phyloP scores from a whole-genome alignment of 1,140 invertebrate genomes.

The Meloidogyne exigua region DNA sequence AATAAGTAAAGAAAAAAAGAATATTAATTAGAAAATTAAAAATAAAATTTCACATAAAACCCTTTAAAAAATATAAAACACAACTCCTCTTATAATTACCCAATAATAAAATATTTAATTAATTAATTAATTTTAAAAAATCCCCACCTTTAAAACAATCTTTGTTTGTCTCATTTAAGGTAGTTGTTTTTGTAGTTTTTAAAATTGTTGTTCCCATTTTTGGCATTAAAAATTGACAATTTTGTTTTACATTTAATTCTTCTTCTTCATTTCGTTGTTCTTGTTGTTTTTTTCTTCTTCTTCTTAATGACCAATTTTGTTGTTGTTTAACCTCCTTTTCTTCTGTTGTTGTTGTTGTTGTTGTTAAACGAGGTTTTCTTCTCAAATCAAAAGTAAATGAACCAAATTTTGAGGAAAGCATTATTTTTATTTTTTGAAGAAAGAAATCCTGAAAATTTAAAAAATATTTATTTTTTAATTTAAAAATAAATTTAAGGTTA shows the following conservation, averaged over 20 bases:
- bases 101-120: too few species aligned
- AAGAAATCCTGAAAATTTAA: background rate
- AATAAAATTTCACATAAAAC: too few species aligned
- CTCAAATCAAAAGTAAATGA: constrained; percentile 25
- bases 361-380: background rate
- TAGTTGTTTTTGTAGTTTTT: background rate
- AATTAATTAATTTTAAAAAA: background rate
- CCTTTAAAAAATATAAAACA: too few species aligned
- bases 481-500: too few species aligned
- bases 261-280: background rate
- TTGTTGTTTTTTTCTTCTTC: background rate
- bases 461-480: background rate
- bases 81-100: too few species aligned
- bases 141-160: background rate
- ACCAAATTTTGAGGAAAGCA: constrained; percentile 20
- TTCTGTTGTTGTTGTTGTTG: too few species aligned
- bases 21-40: too few species aligned
- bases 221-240: background rate
- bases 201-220: background rate
- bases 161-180: too few species aligned
- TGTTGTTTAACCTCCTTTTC: background rate
- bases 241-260: background rate
- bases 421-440: background rate
- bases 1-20: too few species aligned
- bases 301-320: background rate